These are phyloP conservation scores for Macrocentrus cingulum DNA, from an alignment of 1,140 invertebrate species.

Conservation along the genomic window DNA sequence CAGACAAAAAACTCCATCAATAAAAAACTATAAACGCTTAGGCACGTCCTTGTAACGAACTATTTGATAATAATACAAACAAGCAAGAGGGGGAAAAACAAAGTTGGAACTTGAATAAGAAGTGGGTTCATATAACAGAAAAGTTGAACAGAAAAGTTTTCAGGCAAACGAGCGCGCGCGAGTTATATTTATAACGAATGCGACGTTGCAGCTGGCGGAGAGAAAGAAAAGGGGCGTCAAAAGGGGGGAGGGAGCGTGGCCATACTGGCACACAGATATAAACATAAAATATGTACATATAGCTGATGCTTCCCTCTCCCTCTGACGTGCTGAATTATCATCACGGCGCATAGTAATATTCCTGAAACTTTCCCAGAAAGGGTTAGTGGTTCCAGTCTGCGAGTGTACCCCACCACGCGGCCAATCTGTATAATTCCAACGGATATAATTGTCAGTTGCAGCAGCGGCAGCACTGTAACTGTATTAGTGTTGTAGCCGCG, in stretches of 20 bases:
- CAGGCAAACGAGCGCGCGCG: no score
- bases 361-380: conserved; percentile 24
- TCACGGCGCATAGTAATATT: conserved; percentile 26
- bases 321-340: conserved; percentile 15
- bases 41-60: no score
- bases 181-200: conserved; percentile 18
- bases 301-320: background rate
- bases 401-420: background rate
- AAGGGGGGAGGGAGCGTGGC: background rate
- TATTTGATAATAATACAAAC: no score
- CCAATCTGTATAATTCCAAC: conserved; percentile 10
- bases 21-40: no score
- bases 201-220: background rate
- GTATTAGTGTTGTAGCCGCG: no score
- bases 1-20: no score
- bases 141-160: conserved; percentile 36
- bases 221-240: background rate
- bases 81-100: no score
- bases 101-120: no score
- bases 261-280: conserved; percentile 7
- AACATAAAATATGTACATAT: background rate
- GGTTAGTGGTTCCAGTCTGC: conserved; percentile 15
- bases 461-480: conserved; percentile 16
- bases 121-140: conserved; percentile 20
- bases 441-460: conserved; percentile 7